A percentile compares a stretch with the other conserved stretches of the same genome.
Conservation (phyloP, 2,888 invertebrate species). For the Formica aserva region DNA sequence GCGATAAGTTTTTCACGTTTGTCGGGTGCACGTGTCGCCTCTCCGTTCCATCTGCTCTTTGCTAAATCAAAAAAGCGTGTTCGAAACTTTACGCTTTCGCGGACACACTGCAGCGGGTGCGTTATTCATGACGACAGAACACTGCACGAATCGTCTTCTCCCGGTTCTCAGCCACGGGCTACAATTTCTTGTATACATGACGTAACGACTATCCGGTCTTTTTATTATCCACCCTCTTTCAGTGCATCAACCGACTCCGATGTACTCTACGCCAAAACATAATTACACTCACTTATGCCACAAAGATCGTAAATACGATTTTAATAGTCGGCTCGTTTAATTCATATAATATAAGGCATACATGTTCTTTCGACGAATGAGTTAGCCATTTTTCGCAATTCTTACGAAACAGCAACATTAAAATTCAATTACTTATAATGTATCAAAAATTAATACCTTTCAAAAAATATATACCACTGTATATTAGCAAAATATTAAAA, state of each 20-base stretch:
- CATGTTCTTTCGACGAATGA: not conserved
- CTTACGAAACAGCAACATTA: not conserved
- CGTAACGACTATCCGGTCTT: constrained; percentile 34
- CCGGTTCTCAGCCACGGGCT: constrained; percentile 40
- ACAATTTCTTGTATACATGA: constrained; percentile 53
- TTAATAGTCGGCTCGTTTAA: not conserved
- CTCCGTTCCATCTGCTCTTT: constrained; percentile 51
- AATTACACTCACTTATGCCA: constrained; percentile 25
- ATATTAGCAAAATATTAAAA: not conserved
- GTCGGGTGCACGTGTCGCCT: constrained; percentile 46
- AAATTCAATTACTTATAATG: not conserved
- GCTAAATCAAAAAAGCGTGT: constrained; percentile 52
- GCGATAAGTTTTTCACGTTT: constrained; percentile 45
- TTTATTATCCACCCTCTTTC: constrained; percentile 4
- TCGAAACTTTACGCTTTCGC: constrained; percentile 51
- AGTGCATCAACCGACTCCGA: not conserved
- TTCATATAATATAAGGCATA: not conserved
- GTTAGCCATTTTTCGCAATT: not conserved
- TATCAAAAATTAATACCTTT: not conserved
- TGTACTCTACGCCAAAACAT: constrained; percentile 2
- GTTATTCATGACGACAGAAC: constrained; percentile 52
- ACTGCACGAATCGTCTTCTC: constrained; percentile 40
- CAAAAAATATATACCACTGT: not conserved
- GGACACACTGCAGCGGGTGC: constrained; percentile 54
- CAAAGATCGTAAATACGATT: constrained; percentile 21